These are phyloP conservation scores for Hemibagrus guttatus DNA, from an alignment of 2,797 vertebrate species.

Conservation along the genomic window DNA sequence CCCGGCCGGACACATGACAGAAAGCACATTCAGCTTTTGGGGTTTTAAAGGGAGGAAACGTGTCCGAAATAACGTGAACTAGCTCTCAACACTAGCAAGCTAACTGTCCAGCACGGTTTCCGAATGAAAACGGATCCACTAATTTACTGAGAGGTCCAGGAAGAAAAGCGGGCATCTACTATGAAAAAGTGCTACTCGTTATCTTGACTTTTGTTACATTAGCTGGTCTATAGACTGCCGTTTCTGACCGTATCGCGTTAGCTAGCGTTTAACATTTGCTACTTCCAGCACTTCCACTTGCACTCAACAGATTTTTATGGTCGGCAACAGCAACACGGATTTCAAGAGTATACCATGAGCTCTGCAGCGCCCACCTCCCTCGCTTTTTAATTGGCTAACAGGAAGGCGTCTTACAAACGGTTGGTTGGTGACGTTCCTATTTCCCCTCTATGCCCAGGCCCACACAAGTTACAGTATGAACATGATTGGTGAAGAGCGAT, in stretches of 20 bases:
- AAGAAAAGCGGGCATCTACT: slow-evolving; percentile 68
- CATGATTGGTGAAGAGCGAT: slow-evolving; percentile 13
- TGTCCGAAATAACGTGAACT: slow-evolving; percentile 57
- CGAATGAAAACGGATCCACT: slow-evolving; percentile 75
- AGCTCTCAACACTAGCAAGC: slow-evolving; percentile 60
- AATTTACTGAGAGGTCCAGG: slow-evolving; percentile 69
- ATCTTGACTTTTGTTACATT: slow-evolving; percentile 55
- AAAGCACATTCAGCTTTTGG: slow-evolving; percentile 76
- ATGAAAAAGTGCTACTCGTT: slow-evolving; percentile 57
- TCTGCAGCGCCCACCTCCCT: slow-evolving; percentile 72
- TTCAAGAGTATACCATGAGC: slow-evolving; percentile 70
- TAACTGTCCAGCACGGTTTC: slow-evolving; percentile 75
- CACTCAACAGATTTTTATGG: slow-evolving; percentile 76
- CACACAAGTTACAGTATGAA: neutral
- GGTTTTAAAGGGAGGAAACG: slow-evolving; percentile 63
- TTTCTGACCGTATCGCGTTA: slow-evolving; percentile 63
- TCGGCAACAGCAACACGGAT: slow-evolving; percentile 72
- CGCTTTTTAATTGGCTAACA: slow-evolving; percentile 66
- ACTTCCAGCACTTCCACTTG: slow-evolving; percentile 70
- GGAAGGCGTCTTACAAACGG: slow-evolving; percentile 59
- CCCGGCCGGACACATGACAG: slow-evolving; percentile 94
- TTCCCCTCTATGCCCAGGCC: slow-evolving; percentile 25
- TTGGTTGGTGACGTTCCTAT: slow-evolving; percentile 29
- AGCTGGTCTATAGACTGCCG: slow-evolving; percentile 50
- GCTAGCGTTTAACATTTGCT: slow-evolving; percentile 64